A percentile compares a stretch with the other conserved stretches of the same genome.
phyloP scores from a whole-genome alignment of 2,113 vertebrate genomes.

The Petrocephalus zakoni region DNA sequence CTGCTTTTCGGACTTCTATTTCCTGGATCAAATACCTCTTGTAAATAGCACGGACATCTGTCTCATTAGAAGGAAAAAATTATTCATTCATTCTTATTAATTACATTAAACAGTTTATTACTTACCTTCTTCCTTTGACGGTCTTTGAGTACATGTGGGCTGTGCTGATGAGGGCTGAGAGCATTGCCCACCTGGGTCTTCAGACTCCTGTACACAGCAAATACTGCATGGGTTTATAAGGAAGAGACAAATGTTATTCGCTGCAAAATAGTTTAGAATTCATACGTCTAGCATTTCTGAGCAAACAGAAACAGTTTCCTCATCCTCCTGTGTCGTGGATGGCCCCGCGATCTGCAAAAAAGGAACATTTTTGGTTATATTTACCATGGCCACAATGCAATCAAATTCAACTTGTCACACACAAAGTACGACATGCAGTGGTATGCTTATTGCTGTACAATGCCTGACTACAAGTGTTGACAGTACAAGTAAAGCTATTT shows the following conservation, averaged over 20 bases:
- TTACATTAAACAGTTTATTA: too few relatives aligned
- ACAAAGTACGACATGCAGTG: constrained; percentile 1
- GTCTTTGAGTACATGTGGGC: too few relatives aligned
- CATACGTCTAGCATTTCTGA: not conserved
- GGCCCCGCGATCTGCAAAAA: not conserved
- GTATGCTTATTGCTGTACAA: constrained; percentile 4
- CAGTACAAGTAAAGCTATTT: not conserved
- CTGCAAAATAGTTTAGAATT: not conserved
- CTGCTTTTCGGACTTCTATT: not conserved
- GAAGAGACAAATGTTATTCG: not conserved
- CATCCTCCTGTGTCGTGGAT: not conserved
- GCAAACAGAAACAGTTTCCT: not conserved
- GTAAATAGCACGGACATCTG: too few relatives aligned
- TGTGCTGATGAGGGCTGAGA: too few relatives aligned
- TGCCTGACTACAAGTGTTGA: not conserved
- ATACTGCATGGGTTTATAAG: not conserved
- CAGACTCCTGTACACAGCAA: not conserved
- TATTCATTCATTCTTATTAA: too few relatives aligned
- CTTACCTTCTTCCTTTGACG: too few relatives aligned
- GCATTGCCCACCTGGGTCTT: too few relatives aligned
- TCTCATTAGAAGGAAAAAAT: too few relatives aligned
- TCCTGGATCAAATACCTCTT: too few relatives aligned
- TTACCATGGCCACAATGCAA: constrained; percentile 7
- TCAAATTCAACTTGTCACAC: constrained; percentile 4
- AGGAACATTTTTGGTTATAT: constrained; percentile 7